Evolutionary conservation across 2,113 vertebrate genomes (phyloP).

Genomic region (Ondatra zibethicus): DNA sequence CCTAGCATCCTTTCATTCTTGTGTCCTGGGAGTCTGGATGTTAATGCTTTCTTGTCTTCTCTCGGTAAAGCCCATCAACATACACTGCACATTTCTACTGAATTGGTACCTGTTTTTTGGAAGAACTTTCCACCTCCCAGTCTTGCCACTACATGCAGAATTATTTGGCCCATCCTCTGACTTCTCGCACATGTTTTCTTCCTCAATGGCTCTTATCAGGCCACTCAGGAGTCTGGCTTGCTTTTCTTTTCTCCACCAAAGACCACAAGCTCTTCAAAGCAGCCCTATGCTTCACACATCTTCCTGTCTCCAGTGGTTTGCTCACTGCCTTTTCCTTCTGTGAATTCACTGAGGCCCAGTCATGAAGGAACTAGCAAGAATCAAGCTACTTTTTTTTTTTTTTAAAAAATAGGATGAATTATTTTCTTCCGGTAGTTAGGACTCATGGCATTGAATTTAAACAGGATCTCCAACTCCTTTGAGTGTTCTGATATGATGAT

Average conservation of each 20-base stretch:
- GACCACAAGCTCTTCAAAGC: not conserved
- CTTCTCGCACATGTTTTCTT: too few relatives aligned
- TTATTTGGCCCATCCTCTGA: too few relatives aligned
- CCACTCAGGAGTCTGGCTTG: not conserved
- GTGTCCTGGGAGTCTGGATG: not conserved
- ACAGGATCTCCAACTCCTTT: not conserved
- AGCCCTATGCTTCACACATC: accelerated
- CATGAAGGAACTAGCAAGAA: not conserved
- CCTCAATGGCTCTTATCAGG: too few relatives aligned
- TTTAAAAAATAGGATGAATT: accelerated
- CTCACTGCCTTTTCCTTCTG: not conserved
- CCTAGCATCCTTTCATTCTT: not conserved
- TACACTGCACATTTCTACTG: not conserved
- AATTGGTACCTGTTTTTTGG: not conserved
- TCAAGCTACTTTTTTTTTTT: not conserved
- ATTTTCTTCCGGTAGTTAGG: not conserved
- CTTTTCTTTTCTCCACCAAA: not conserved
- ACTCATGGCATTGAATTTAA: not conserved
- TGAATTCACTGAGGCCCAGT: not conserved
- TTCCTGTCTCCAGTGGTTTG: not conserved
- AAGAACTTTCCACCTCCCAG: not conserved
- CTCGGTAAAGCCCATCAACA: not conserved
- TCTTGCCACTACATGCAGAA: not conserved
- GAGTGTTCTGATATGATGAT: not conserved
- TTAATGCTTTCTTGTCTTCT: not conserved